A percentile compares a stretch with the other conserved stretches of the same genome.
Conservation (phyloP, 1,140 invertebrate species). For the Megathymus violae region DNA sequence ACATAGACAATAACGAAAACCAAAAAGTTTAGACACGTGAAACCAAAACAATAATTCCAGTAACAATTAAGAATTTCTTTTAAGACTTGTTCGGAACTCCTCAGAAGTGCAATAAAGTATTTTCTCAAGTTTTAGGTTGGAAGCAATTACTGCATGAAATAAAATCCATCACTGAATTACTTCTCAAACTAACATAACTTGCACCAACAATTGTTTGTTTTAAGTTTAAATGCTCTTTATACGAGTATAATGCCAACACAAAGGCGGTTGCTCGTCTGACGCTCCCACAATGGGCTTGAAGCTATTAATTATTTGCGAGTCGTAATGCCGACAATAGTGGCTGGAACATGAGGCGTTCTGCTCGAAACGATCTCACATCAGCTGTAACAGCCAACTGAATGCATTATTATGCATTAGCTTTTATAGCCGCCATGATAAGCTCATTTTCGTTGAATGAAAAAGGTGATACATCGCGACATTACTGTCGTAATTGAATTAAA, state of each 20-base stretch:
- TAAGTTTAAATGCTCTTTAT: slow-evolving; percentile 28
- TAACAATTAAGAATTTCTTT: too few relatives aligned
- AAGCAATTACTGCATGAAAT: slow-evolving; percentile 5
- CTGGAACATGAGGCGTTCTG: slow-evolving; percentile 27
- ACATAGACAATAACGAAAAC: too few relatives aligned
- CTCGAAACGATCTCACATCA: slow-evolving; percentile 29
- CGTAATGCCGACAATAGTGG: slow-evolving; percentile 31
- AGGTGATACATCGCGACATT: slow-evolving; percentile 11
- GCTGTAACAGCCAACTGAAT: slow-evolving; percentile 24
- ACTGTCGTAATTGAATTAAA: background rate
- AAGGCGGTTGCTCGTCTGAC: slow-evolving; percentile 28
- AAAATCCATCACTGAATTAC: slow-evolving; percentile 7
- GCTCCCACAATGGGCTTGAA: slow-evolving; percentile 23
- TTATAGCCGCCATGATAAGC: slow-evolving; percentile 22
- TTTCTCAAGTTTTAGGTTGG: too few relatives aligned
- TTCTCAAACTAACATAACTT: slow-evolving; percentile 22
- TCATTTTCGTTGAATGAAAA: slow-evolving; percentile 20
- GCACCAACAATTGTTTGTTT: slow-evolving; percentile 22
- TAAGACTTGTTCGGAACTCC: too few relatives aligned
- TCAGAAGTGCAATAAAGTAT: too few relatives aligned
- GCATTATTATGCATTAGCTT: slow-evolving; percentile 24
- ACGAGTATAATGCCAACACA: slow-evolving; percentile 7
- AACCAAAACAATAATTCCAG: background rate
- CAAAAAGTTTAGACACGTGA: too few relatives aligned
- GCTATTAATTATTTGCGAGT: slow-evolving; percentile 34